Evolutionary conservation across 2,797 vertebrate species (phyloP).

Genomic region (Borostomias antarcticus): DNA sequence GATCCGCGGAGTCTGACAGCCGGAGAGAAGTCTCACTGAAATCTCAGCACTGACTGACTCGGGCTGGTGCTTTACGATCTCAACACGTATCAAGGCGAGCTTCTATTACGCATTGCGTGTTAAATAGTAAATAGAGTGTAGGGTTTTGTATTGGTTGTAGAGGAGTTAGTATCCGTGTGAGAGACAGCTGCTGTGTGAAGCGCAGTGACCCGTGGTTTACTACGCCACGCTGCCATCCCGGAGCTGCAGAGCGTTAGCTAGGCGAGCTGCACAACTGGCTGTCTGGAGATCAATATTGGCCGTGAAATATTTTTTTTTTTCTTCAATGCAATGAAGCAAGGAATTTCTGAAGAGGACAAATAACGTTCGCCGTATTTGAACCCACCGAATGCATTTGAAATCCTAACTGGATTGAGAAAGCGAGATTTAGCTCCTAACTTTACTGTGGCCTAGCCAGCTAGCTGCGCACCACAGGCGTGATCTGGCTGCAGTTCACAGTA

Average conservation of each 20-base stretch:
- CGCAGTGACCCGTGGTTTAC: constrained; percentile 18
- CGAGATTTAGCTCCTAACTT: constrained; percentile 53
- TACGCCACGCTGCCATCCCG: constrained; percentile 23
- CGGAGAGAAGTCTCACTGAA: constrained; percentile 32
- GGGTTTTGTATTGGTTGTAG: not conserved
- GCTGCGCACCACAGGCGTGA: not conserved
- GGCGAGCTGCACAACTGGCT: not conserved
- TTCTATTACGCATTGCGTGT: not conserved
- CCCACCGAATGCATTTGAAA: not conserved
- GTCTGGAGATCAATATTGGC: not conserved
- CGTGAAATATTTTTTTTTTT: too few species aligned
- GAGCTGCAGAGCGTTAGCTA: not conserved
- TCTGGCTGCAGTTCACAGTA: not conserved
- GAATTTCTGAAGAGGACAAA: not conserved
- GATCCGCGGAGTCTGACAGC: constrained; percentile 9
- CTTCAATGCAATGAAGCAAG: not conserved
- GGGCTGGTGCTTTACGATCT: not conserved
- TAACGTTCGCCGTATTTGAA: not conserved
- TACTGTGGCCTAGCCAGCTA: constrained; percentile 56
- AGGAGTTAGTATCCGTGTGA: not conserved
- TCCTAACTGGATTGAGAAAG: constrained; percentile 18
- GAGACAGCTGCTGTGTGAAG: constrained; percentile 9
- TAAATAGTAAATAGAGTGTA: not conserved
- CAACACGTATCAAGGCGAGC: not conserved
- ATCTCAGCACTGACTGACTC: constrained; percentile 25